Conservation (phyloP, 2,113 vertebrate species). For the Poeciliopsis turrubarensis region DNA sequence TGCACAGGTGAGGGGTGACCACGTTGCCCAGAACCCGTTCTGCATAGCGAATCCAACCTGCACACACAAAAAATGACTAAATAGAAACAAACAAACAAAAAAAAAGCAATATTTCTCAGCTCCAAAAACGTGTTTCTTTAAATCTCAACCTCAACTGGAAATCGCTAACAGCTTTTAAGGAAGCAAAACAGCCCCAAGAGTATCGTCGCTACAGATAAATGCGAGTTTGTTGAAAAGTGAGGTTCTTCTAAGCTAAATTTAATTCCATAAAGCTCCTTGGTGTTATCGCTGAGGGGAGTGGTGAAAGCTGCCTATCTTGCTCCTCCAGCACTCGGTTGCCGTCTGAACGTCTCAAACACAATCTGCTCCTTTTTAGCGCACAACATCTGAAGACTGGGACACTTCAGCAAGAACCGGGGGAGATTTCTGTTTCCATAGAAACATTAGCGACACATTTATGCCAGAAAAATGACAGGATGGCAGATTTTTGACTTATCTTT, state of each 20-base stretch:
- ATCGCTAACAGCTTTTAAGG: no score
- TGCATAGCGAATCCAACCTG: conserved; percentile 95
- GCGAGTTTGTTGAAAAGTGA: no score
- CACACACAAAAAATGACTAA: not conserved
- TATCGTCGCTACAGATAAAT: no score
- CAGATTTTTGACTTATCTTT: no score
- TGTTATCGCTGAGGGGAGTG: conserved; percentile 65
- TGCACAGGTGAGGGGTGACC: conserved; percentile 93
- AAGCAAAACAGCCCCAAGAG: no score
- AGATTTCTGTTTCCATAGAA: not conserved
- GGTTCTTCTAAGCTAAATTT: no score
- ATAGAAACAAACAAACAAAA: no score
- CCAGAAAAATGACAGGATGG: no score
- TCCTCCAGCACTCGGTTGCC: conserved; percentile 53
- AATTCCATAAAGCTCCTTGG: not conserved
- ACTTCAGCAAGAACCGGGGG: no score
- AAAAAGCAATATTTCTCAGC: no score
- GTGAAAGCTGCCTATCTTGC: conserved; percentile 66
- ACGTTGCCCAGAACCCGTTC: conserved; percentile 90
- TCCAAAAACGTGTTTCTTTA: no score
- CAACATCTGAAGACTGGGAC: not conserved
- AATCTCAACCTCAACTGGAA: not conserved
- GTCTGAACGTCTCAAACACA: conserved; percentile 37
- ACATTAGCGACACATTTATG: not conserved
- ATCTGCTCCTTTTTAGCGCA: not conserved